Evolutionary conservation across 2,797 vertebrate genomes (phyloP).

Genomic region (Spondyliosoma cantharus): DNA sequence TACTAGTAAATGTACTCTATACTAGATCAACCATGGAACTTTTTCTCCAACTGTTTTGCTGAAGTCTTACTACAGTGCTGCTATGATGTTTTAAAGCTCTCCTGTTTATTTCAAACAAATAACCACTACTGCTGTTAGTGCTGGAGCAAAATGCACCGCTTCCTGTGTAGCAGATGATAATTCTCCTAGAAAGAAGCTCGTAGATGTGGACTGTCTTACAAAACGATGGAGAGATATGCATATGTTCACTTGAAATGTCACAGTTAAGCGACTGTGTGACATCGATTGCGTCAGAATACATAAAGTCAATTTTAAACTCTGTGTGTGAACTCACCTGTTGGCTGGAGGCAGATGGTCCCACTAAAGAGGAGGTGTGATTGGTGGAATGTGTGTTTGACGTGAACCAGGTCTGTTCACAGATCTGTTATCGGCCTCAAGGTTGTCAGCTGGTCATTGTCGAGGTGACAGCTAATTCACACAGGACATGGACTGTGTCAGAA

Average conservation of each 20-base stretch:
- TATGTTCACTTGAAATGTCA: not conserved
- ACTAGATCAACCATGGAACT: not conserved
- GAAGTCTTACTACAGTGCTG: not conserved
- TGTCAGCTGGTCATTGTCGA: constrained; percentile 14
- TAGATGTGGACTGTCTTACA: not conserved
- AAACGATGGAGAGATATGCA: not conserved
- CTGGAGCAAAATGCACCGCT: not conserved
- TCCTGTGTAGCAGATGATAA: not conserved
- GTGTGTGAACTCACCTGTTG: constrained; percentile 41
- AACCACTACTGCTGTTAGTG: too few species aligned
- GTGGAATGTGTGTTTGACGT: constrained; percentile 56
- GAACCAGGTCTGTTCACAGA: constrained; percentile 19
- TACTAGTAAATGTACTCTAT: too few species aligned
- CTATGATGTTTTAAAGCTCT: not conserved
- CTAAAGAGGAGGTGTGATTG: constrained; percentile 13
- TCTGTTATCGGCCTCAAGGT: constrained; percentile 7
- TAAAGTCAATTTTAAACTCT: not conserved
- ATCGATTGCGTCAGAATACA: not conserved
- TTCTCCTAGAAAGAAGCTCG: not conserved
- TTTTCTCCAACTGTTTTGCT: not conserved
- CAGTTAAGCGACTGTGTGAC: not conserved
- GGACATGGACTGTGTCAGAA: not conserved
- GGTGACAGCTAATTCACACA: not conserved
- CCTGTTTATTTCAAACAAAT: constrained; percentile 4
- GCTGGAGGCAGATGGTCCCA: constrained; percentile 9